Conservation (phyloP, 2,797 vertebrate genomes). For the Cuniculus paca region DNA sequence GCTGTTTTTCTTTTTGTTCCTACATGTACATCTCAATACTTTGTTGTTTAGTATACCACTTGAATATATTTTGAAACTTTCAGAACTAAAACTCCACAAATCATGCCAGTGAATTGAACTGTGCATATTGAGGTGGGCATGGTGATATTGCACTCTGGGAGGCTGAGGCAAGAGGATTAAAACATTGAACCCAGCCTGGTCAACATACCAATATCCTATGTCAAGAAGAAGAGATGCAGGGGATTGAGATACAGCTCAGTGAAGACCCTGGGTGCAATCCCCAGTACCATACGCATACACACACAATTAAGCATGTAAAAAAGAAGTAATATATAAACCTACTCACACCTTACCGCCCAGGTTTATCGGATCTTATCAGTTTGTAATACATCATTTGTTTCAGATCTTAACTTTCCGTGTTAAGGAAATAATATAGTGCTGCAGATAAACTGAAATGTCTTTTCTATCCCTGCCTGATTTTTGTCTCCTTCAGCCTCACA, state of each 20-base stretch:
- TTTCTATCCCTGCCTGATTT: conserved; percentile 25
- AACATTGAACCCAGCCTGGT: not conserved
- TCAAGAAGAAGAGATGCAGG: not conserved
- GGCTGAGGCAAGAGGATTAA: not conserved
- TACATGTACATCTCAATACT: conserved; percentile 59
- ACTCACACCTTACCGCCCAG: not conserved
- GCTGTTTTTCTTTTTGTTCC: conserved; percentile 1
- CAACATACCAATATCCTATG: no score
- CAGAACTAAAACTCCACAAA: conserved; percentile 18
- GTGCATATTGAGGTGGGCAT: not conserved
- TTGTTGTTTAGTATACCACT: conserved; percentile 24
- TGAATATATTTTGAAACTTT: conserved; percentile 54
- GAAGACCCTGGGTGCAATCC: not conserved
- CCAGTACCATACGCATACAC: not conserved
- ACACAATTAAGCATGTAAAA: conserved; percentile 31
- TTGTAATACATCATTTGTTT: conserved; percentile 50
- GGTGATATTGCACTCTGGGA: not conserved
- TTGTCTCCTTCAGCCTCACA: not conserved
- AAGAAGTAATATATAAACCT: conserved; percentile 11
- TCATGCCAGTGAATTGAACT: conserved; percentile 45
- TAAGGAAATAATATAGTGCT: not conserved
- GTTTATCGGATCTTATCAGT: conserved; percentile 32
- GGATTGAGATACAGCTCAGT: not conserved
- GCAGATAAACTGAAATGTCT: not conserved
- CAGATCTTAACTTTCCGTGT: conserved; percentile 39